These are phyloP conservation scores for Bubo bubo DNA, from an alignment of 2,113 vertebrate species.

Conservation along the genomic window DNA sequence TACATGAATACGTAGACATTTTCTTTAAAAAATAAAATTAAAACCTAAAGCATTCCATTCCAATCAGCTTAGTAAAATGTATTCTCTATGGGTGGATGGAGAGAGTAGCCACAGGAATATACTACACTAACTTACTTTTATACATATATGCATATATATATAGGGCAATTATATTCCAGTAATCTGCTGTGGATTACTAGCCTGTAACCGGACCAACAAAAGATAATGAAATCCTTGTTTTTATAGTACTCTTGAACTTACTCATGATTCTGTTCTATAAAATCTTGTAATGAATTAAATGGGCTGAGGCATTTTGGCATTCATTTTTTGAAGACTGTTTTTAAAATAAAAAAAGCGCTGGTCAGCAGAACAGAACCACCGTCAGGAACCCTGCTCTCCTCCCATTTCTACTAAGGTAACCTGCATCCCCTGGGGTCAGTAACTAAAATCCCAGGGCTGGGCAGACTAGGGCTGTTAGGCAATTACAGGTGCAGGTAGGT, in stretches of 20 bases:
- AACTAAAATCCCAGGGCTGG: background rate
- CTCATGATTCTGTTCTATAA: constrained; percentile 49
- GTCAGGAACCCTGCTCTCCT: background rate
- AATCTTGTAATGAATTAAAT: constrained; percentile 47
- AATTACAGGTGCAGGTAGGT: background rate
- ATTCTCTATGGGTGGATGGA: constrained; percentile 28
- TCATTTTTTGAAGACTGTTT: background rate
- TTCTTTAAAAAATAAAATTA: constrained; percentile 49
- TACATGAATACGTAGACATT: constrained; percentile 54
- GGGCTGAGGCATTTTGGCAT: constrained; percentile 48
- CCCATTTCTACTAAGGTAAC: background rate
- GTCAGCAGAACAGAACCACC: background rate
- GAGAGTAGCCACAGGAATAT: constrained; percentile 45
- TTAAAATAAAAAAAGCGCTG: background rate
- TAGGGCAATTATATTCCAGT: constrained; percentile 39
- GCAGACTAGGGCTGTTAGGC: background rate
- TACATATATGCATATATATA: background rate
- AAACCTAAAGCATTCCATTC: constrained; percentile 37
- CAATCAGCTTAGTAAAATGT: constrained; percentile 65
- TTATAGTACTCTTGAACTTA: constrained; percentile 56
- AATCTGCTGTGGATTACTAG: constrained; percentile 59
- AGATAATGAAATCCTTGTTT: constrained; percentile 64
- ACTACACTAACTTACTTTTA: constrained; percentile 9
- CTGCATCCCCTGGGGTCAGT: background rate
- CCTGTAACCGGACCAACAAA: constrained; percentile 59